Evolutionary conservation across 2,113 vertebrate species (phyloP), one percentile per base, ranked within the genome.

Genomic region (Nycticryphes semicollaris): DNA sequence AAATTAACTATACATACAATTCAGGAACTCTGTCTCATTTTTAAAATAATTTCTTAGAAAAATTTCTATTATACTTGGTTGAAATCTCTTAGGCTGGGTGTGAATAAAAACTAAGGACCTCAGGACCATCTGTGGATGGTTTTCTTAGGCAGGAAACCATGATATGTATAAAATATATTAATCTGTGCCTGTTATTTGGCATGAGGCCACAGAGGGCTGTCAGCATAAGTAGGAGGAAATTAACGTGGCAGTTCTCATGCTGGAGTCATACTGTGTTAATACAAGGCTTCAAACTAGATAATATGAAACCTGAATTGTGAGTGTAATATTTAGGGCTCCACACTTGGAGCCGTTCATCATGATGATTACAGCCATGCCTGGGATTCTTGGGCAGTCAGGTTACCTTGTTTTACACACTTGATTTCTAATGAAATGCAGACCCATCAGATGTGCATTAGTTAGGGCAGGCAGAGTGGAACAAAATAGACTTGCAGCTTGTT

Each of bases 241-340:
- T 90, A 95, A 88, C 10, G 22, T 62, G 47, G 72, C 72, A 75
- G 72, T 83, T 86, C 76, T 88, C 17, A 83, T 1, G 18, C 27
- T 51, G 87, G 68, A 89, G 23, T 56, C 84, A 6, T n/a, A 23
- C 88, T 84, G 68, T 63, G 82, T 93, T 96, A 92, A 88, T 93
- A 20, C 39, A 37, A 47, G 70, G 91, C 81, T 89, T 87, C 63
- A 35, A 86, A 83, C 16, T 37, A 70, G 67, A n/a, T 86, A 91
- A 85, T 91, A 28, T 6, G 62, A 86, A 89, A 79, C 50, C 62
- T 67, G 80, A 79, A 48, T 54, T 43, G 62, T 7, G n/a, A 93
- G 72, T 25, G n/a, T 57, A 75, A 62, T 51, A 48, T 47, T 79
- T 74, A 62, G 76, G 84, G 70, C 70, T 89, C 60, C 20, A 1